These are phyloP conservation scores for Anoura caudifer DNA, from an alignment of 2,113 vertebrate species.

Conservation along the genomic window DNA sequence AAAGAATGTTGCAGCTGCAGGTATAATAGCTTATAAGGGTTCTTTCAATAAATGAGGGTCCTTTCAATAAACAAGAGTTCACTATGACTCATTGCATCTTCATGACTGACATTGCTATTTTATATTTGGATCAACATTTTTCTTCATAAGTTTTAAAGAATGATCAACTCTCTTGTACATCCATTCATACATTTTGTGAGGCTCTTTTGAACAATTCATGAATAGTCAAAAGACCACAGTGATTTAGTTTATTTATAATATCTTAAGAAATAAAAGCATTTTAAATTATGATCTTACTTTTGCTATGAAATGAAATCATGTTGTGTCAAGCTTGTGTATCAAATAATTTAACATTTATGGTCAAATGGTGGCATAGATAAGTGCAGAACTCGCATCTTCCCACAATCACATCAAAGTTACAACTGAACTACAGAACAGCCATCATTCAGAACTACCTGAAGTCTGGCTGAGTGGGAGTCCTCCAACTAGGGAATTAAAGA, in stretches of 20 bases:
- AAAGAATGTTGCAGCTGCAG: slow-evolving; percentile 46
- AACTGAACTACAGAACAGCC: not conserved
- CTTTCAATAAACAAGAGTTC: not conserved
- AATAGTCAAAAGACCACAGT: not conserved
- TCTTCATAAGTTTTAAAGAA: slow-evolving; percentile 25
- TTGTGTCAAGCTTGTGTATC: not conserved
- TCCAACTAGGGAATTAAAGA: not conserved
- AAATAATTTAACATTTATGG: not conserved
- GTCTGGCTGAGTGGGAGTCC: not conserved
- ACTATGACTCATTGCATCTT: not conserved
- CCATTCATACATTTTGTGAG: not conserved
- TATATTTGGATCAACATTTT: not conserved
- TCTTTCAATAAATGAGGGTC: not conserved
- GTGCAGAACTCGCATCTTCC: not conserved
- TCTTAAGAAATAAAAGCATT: not conserved
- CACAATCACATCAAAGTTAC: not conserved
- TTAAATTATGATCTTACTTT: not conserved
- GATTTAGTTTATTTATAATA: slow-evolving; percentile 25
- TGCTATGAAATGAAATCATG: not conserved
- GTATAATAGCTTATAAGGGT: not conserved
- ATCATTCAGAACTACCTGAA: not conserved
- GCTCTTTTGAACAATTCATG: not conserved
- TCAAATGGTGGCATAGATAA: not conserved
- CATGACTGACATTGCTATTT: not conserved
- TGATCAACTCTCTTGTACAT: not conserved